Conservation (phyloP, 1,140 invertebrate genomes). For the Leptinotarsa defecta region DNA sequence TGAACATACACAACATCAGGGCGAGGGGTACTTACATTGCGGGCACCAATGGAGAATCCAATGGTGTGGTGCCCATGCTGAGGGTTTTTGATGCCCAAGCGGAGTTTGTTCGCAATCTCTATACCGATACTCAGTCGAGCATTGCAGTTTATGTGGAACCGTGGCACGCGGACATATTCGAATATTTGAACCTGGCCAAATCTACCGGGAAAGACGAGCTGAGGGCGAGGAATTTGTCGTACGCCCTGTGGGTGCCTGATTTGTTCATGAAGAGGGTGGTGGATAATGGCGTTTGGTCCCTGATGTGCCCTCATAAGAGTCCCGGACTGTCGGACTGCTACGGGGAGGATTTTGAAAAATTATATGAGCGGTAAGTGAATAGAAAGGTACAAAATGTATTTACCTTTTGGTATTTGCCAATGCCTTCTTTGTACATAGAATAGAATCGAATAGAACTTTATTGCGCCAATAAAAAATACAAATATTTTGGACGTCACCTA, state of each 20-base stretch:
- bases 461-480: no score
- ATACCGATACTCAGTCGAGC: conserved; percentile 98
- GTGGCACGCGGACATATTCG: conserved; percentile 98
- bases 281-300: conserved; percentile 83
- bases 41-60: conserved; percentile 94
- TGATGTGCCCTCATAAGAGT: conserved; percentile 96
- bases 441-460: no score
- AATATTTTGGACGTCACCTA: no score
- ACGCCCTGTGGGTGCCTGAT: conserved; percentile 98
- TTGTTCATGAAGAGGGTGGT: conserved; percentile 98
- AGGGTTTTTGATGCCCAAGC: conserved; percentile 96
- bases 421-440: no score
- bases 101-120: conserved; percentile 97
- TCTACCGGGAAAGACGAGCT: conserved; percentile 77
- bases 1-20: conserved; percentile 96
- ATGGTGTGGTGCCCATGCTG: conserved; percentile 97
- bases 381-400: no score
- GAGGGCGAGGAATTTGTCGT: conserved; percentile 95
- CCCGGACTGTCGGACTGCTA: conserved; percentile 90
- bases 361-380: conserved; percentile 67
- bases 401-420: no score
- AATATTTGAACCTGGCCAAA: conserved; percentile 61
- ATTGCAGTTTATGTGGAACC: conserved; percentile 98
- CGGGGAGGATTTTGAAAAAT: conserved; percentile 92
- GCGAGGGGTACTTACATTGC: conserved; percentile 90